Conservation (phyloP, 2,888 invertebrate genomes). For the Thyatira batis region DNA sequence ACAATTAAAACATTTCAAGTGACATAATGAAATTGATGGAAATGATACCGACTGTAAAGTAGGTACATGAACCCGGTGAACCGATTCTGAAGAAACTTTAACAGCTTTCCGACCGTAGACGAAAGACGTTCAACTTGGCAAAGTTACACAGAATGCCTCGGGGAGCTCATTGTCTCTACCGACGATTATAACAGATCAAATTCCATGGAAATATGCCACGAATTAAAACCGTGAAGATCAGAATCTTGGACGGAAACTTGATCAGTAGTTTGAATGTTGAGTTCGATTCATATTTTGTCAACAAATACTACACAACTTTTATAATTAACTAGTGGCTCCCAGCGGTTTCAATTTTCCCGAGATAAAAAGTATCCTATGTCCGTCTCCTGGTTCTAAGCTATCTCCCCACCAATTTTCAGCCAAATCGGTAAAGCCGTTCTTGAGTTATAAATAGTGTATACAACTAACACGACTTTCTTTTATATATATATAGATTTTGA, state of each 20-base stretch:
- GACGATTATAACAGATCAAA: conserved; percentile 24
- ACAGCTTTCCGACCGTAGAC: conserved; percentile 14
- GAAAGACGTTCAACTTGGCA: conserved; percentile 1
- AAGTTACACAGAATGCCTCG: conserved; percentile 10
- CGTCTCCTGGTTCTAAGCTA: no score
- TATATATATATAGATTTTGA: no score
- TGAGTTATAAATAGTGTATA: no score
- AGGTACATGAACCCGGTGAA: conserved; percentile 28
- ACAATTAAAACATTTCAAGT: background rate
- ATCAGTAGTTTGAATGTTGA: no score
- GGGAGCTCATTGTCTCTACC: conserved; percentile 16
- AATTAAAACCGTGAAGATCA: conserved; percentile 11
- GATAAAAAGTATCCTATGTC: no score
- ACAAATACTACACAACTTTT: no score
- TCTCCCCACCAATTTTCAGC: no score
- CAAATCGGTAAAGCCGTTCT: no score
- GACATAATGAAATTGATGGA: conserved; percentile 17
- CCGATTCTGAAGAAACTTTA: conserved; percentile 14
- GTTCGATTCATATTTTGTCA: no score
- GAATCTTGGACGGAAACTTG: background rate
- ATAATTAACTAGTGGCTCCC: no score
- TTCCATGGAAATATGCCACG: conserved; percentile 14
- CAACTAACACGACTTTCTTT: no score
- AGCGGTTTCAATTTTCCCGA: no score
- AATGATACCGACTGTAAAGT: conserved; percentile 25